Conservation (phyloP, 1,140 invertebrate species). For the Drosophila elegans region DNA sequence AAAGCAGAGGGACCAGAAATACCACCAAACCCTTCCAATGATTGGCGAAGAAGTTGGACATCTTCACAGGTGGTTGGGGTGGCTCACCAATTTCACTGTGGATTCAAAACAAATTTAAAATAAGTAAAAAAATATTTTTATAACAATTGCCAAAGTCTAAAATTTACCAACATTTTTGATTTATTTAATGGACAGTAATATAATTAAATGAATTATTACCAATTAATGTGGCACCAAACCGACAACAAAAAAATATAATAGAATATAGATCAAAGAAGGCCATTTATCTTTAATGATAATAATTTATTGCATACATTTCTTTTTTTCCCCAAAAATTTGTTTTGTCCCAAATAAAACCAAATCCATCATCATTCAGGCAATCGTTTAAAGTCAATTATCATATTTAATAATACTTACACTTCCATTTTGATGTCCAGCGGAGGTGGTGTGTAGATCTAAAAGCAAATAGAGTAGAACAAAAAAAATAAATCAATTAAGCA, state of each 20-base stretch:
- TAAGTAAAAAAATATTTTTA: background rate
- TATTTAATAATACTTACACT: conserved; percentile 55
- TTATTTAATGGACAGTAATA: background rate
- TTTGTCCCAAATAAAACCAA: background rate
- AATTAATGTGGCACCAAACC: too few species aligned
- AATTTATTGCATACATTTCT: too few species aligned
- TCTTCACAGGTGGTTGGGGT: conserved; percentile 38
- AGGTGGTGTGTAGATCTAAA: conserved; percentile 56
- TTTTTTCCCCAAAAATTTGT: too few species aligned
- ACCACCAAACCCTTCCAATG: conserved; percentile 89
- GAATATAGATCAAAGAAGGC: background rate
- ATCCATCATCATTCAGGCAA: background rate
- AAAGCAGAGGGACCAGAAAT: conserved; percentile 87
- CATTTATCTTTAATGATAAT: background rate
- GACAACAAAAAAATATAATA: background rate
- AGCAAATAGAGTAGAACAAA: conserved; percentile 30
- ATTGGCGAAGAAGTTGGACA: conserved; percentile 59
- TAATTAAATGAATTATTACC: background rate
- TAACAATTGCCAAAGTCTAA: too few species aligned
- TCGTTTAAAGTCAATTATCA: conserved; percentile 1
- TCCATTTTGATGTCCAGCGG: conserved; percentile 71
- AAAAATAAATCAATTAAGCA: conserved; percentile 46
- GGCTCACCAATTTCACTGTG: conserved; percentile 66
- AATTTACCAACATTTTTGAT: too few species aligned
- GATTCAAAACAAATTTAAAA: background rate